These are phyloP conservation scores for Geococcyx californianus DNA, from an alignment of 2,113 vertebrate genomes.

Conservation along the genomic window DNA sequence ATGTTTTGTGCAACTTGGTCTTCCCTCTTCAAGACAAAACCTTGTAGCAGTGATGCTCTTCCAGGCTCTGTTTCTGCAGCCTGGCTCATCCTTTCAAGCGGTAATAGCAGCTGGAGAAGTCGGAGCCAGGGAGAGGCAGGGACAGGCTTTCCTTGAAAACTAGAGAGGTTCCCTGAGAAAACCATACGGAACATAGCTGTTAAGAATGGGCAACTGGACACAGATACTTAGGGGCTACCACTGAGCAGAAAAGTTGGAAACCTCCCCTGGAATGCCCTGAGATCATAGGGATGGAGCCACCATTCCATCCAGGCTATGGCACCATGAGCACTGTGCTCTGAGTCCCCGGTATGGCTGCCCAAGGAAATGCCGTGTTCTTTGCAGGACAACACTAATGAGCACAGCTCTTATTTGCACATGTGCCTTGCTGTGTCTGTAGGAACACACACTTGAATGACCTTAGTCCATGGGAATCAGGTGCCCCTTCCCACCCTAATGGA, in stretches of 20 bases:
- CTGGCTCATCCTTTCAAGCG: background rate
- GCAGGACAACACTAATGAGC: background rate
- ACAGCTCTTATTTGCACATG: background rate
- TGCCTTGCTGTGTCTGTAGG: background rate
- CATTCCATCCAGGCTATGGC: background rate
- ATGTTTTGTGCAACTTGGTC: background rate
- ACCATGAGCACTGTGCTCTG: fast-evolving
- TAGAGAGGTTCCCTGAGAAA: background rate
- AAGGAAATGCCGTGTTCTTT: background rate
- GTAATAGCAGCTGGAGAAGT: background rate
- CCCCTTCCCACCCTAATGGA: background rate
- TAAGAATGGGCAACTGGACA: background rate
- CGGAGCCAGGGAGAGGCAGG: background rate
- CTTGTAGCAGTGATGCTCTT: background rate
- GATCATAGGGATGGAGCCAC: background rate
- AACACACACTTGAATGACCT: background rate
- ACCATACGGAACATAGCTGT: background rate
- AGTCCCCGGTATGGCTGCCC: background rate
- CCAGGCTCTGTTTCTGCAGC: background rate
- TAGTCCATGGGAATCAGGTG: background rate
- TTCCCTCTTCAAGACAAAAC: background rate
- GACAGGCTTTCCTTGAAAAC: background rate
- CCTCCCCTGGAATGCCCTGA: background rate
- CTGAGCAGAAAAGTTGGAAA: background rate
- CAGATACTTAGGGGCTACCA: background rate